Percentiles rank a stretch among this genome's conserved stretches.
phyloP scores from a whole-genome alignment of 2,797 vertebrate species.

The Chelmon rostratus region DNA sequence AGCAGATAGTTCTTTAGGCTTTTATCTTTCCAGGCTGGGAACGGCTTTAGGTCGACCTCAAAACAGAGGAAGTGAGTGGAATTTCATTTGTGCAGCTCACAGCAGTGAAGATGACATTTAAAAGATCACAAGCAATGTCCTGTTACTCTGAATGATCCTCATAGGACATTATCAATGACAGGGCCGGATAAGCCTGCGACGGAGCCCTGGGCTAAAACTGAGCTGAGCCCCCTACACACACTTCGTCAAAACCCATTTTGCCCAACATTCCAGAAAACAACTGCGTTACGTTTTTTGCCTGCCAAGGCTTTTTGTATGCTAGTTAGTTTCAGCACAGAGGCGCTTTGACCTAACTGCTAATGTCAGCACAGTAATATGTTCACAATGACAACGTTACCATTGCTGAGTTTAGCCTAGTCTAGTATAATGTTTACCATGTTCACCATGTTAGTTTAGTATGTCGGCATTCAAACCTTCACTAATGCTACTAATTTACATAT shows the following conservation, averaged over 20 bases:
- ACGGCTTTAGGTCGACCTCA: not conserved
- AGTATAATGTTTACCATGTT: not conserved
- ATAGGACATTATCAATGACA: not conserved
- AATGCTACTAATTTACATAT: not conserved
- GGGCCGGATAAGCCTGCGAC: no score
- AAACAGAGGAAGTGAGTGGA: not conserved
- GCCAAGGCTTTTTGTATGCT: not conserved
- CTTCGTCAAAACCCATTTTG: not conserved
- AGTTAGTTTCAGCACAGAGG: not conserved
- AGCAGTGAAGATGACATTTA: not conserved
- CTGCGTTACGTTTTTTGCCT: no score
- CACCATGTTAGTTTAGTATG: not conserved
- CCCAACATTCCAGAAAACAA: not conserved
- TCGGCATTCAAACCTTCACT: not conserved
- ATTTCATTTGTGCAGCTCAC: not conserved
- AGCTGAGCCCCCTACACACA: not conserved
- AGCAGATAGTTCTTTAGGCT: not conserved
- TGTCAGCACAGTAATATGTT: not conserved
- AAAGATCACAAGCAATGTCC: not conserved
- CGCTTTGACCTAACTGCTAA: not conserved
- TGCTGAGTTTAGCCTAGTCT: not conserved
- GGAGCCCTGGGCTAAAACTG: not conserved
- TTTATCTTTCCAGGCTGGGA: not conserved
- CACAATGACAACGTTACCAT: not conserved
- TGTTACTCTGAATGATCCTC: not conserved